Evolutionary conservation across 1,140 invertebrate species (phyloP), one percentile per base, ranked within the genome.

Genomic region (Eriocheir sinensis): DNA sequence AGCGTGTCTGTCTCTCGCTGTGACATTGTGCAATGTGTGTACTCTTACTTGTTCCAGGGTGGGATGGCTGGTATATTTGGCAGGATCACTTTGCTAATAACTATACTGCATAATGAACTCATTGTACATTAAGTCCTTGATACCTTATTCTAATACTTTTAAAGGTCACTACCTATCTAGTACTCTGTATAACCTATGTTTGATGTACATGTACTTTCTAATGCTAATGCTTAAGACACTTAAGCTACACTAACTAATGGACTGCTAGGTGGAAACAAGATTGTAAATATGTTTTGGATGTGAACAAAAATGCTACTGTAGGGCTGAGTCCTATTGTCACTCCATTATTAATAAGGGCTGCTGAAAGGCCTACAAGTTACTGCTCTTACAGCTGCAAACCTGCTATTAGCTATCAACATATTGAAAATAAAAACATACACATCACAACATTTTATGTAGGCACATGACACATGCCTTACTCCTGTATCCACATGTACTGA

Each of bases 21-120:
- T 94, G 94, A 86, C 38, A 94, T 86, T 94, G 94, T 94, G 94
- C 53, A 53, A 44, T 94, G 94, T 86, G 86, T 91, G 79, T 79
- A 92, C 36, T 94, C 94, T 94, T 94, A 94, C 94, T 94, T 94
- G 94, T 60, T 94, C 81, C 81, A 86, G 94, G 94, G 60, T 94
- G 94, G 94, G 81, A 94, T 91, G 94, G 90, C 94, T 91, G 94
- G 94, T 86, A 93, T 93, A 48, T 53, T 80, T 94, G 94, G 94
- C 38, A 30, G 89, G 90, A 91, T 80, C 44, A 94, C 80, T 80
- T 94, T 48, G 83, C 89, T 86, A 94, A 32, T 38, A 41, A 91
- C 94, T 94, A 72, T 94, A 30, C 44, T 48, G 40, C 89, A 86
- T 85, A 91, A 91, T 94, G 48, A 32, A 40, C 83, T 94, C 72